Conservation (phyloP, 2,113 vertebrate species). For the Pollimyrus isidori region DNA sequence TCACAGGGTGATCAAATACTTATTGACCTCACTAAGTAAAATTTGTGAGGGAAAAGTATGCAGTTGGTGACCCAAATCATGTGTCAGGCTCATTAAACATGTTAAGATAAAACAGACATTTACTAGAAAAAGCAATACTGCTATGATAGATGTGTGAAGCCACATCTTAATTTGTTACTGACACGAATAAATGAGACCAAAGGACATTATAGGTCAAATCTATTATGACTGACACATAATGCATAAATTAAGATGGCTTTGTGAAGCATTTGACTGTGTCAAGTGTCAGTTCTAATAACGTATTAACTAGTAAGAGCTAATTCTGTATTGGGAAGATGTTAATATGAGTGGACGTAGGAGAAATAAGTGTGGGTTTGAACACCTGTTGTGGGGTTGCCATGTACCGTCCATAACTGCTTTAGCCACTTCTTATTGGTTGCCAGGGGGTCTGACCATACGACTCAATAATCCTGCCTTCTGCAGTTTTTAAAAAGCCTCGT, state of each 20-base stretch:
- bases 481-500: background rate
- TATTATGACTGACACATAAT: background rate
- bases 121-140: background rate
- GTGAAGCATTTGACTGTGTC: background rate
- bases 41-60: background rate
- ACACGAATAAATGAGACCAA: background rate
- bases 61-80: background rate
- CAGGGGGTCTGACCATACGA: background rate
- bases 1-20: too few species aligned
- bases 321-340: background rate
- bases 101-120: background rate
- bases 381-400: background rate
- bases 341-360: background rate
- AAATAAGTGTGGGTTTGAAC: background rate
- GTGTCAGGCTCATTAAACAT: background rate
- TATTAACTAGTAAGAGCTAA: background rate
- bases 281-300: background rate
- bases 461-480: background rate
- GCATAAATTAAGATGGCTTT: background rate
- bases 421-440: background rate
- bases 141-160: background rate
- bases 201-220: background rate
- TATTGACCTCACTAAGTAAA: background rate
- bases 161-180: background rate
- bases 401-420: background rate